phyloP scores from a whole-genome alignment of 1,140 invertebrate genomes.

The Papilio machaon region DNA sequence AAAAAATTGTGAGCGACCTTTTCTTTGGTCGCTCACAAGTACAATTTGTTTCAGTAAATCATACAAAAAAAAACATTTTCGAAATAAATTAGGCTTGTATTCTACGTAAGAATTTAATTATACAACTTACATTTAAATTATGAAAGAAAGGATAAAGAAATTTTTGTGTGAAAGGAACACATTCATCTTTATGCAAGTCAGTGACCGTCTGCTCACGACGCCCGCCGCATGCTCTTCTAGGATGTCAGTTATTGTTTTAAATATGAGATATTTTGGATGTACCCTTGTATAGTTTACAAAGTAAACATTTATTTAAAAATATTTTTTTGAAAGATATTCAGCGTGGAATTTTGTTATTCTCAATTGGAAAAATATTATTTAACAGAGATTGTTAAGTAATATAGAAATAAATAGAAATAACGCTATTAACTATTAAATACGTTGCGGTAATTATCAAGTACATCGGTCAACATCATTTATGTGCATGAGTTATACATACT shows the following conservation, averaged over 20 bases:
- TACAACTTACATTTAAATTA: neutral
- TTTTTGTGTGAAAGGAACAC: constrained; percentile 27
- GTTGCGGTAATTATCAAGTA: no score
- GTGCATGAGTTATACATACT: no score
- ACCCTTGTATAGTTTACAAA: constrained; percentile 4
- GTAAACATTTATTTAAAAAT: neutral
- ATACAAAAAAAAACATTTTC: no score
- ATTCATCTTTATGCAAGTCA: constrained; percentile 46
- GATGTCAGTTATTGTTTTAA: constrained; percentile 45
- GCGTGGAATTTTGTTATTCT: neutral
- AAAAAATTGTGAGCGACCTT: no score
- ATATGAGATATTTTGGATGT: constrained; percentile 44
- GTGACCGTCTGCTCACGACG: constrained; percentile 41
- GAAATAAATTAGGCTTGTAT: neutral
- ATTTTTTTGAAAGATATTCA: neutral
- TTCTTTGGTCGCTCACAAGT: no score
- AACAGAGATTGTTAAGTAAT: no score
- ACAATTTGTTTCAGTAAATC: no score
- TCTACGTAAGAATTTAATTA: no score
- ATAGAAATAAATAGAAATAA: no score
- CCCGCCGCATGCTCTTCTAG: constrained; percentile 43
- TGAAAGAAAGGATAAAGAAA: neutral
- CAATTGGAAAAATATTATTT: neutral
- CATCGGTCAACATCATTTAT: no score
- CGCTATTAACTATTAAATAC: no score